These are phyloP conservation scores for Masnerella sp. DNA, from an alignment of 2,888 invertebrate species.

Conservation along the genomic window DNA sequence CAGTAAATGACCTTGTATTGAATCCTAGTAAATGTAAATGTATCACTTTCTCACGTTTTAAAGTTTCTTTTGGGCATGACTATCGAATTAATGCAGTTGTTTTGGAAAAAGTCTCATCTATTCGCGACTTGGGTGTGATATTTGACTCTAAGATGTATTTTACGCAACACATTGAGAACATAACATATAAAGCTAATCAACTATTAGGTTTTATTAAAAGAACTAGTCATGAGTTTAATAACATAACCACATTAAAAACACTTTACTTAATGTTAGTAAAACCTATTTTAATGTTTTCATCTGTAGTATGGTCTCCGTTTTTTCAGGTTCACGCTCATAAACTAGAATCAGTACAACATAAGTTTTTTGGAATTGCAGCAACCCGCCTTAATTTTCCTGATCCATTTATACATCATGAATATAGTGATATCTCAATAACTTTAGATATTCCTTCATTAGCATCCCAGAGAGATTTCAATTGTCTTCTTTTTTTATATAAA, in stretches of 20 bases:
- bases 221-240: neutral
- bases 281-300: neutral
- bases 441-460: neutral
- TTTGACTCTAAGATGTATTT: conserved; percentile 11
- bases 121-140: conserved; percentile 4
- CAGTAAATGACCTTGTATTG: neutral
- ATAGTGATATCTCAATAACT: neutral
- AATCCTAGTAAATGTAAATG: conserved; percentile 3
- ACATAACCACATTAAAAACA: neutral
- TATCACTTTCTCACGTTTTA: conserved; percentile 1
- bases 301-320: neutral
- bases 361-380: conserved; percentile 4
- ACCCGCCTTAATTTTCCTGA: neutral
- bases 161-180: neutral
- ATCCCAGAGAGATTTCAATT: neutral
- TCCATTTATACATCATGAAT: conserved; percentile 1
- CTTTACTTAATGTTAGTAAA: conserved; percentile 1
- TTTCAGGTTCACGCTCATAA: neutral
- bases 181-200: neutral
- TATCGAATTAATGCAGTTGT: neutral
- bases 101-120: neutral
- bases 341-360: conserved; percentile 2
- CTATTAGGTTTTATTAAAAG: conserved; percentile 7
- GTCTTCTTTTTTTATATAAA: conserved; percentile 4
- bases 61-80: too few relatives aligned